phyloP scores from a whole-genome alignment of 2,113 vertebrate species.

The Chroicocephalus ridibundus region DNA sequence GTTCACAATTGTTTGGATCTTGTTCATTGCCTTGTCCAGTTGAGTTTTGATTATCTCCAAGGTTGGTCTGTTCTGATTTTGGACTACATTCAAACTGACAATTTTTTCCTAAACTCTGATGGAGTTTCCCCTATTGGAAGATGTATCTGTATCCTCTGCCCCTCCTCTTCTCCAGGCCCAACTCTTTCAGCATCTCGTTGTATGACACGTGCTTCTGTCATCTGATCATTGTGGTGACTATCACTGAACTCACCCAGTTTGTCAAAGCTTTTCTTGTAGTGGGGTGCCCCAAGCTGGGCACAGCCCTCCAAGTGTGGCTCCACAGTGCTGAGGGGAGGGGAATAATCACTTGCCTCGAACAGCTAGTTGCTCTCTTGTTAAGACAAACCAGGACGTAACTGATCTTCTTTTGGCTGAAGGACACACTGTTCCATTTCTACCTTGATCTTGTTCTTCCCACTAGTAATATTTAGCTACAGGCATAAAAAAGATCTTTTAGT shows the following conservation, averaged over 20 bases:
- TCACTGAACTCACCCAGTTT: neutral
- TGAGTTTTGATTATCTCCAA: neutral
- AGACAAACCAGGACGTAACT: neutral
- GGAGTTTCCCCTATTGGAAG: neutral
- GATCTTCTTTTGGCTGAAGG: neutral
- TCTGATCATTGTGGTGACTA: neutral
- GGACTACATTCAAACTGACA: neutral
- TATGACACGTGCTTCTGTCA: neutral
- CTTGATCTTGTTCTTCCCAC: neutral
- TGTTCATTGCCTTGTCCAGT: neutral
- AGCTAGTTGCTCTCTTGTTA: neutral
- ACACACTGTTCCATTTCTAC: neutral
- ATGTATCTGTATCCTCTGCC: neutral
- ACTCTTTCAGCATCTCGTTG: fast-evolving
- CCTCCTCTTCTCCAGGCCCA: neutral
- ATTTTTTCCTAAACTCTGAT: neutral
- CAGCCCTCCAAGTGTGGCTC: neutral
- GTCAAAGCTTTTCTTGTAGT: neutral
- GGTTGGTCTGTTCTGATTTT: neutral
- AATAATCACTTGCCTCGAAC: neutral
- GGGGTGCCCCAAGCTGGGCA: neutral
- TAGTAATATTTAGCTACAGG: neutral
- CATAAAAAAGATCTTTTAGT: neutral
- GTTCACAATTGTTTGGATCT: neutral
- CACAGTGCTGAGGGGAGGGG: neutral